A percentile compares a stretch with the other conserved stretches of the same genome.
These are phyloP conservation scores for Ridgeia piscesae DNA, from an alignment of 1,140 invertebrate species.

Conservation along the genomic window DNA sequence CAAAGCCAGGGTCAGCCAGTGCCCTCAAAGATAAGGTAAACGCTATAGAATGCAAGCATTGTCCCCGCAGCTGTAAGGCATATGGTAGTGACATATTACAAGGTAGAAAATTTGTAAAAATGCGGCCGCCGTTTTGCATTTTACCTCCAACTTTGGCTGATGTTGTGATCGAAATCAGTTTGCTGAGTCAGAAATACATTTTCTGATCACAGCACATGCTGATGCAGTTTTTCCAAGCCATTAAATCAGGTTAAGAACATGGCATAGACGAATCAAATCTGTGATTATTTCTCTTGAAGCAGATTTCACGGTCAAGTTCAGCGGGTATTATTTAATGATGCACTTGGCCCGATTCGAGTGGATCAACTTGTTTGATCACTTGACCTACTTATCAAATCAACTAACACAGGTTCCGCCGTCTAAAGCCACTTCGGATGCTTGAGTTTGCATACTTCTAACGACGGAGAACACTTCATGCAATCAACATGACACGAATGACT, in stretches of 20 bases:
- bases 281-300: not conserved
- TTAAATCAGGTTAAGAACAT: not conserved
- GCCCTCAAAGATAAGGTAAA: not conserved
- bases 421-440: not conserved
- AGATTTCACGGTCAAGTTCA: not conserved
- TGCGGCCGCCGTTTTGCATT: not conserved
- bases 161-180: not conserved
- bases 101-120: not conserved
- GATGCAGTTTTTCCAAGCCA: too few relatives aligned
- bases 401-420: not conserved
- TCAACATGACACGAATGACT: not conserved
- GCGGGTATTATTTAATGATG: not conserved
- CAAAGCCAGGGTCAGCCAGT: not conserved
- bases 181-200: not conserved
- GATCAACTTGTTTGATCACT: not conserved
- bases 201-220: too few relatives aligned
- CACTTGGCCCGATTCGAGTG: not conserved
- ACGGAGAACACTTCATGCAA: not conserved
- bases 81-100: not conserved
- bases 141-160: not conserved
- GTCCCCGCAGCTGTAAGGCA: not conserved
- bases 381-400: not conserved
- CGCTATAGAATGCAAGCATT: not conserved
- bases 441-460: not conserved
- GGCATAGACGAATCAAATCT: not conserved